phyloP scores from a whole-genome alignment of 2,888 invertebrate species.

The Eupithecia subumbrata region DNA sequence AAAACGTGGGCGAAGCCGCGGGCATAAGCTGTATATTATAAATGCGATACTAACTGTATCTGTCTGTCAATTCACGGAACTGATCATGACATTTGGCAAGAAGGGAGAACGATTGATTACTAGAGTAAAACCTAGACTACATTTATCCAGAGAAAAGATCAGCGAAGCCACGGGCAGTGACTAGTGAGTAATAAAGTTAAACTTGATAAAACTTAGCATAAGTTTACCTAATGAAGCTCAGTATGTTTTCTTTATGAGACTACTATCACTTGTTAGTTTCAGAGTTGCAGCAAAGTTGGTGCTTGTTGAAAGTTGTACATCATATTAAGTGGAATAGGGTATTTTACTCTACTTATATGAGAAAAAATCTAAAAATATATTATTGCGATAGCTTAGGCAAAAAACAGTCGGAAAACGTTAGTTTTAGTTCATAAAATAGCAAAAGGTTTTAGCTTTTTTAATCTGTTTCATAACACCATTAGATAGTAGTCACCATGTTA shows the following conservation, averaged over 20 bases:
- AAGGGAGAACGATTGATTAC: not conserved
- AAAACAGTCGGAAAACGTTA: too few relatives aligned
- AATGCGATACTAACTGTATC: not conserved
- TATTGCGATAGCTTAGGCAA: too few relatives aligned
- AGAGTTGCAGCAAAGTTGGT: not conserved
- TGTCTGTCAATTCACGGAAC: too few relatives aligned
- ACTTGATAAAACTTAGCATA: not conserved
- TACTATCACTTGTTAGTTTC: not conserved
- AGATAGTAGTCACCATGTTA: too few relatives aligned
- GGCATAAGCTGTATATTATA: not conserved
- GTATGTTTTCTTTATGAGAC: slow-evolving; percentile 1
- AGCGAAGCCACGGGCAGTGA: not conserved
- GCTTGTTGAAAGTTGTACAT: not conserved
- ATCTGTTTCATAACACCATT: too few relatives aligned
- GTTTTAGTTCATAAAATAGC: too few relatives aligned
- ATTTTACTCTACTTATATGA: too few relatives aligned
- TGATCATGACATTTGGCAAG: not conserved
- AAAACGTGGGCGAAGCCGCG: not conserved
- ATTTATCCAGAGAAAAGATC: not conserved
- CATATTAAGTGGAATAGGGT: not conserved
- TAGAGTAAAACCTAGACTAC: not conserved
- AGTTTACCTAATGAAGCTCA: not conserved
- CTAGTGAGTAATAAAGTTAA: not conserved
- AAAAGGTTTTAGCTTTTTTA: too few relatives aligned
- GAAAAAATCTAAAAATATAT: too few relatives aligned